Base-by-base conservation (phyloP, 2,888 invertebrate species). In the Drosophila lacicola region DNA sequence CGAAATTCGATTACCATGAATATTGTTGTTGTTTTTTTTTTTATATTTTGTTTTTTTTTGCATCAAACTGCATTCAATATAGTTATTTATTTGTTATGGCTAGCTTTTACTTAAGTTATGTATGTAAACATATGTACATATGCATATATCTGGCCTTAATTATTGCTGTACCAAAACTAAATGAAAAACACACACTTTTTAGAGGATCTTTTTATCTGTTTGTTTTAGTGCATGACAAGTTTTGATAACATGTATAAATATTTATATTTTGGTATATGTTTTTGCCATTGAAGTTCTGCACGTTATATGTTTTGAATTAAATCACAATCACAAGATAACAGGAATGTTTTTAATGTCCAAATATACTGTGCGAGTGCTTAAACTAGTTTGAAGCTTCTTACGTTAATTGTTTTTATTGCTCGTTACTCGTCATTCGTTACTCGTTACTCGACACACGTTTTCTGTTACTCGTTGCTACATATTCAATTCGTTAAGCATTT, bases 401-500 rank as follows among this genome's bases (percentile, higher is more conserved):
- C 6, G 21, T 21, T 44, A 19, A 44, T 44, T 13, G 42, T 21
- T n/a, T 10, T 6, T 6, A 6, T 41, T 34, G 10, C n/a, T 29
- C 2, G 45, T 37, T 17, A 36, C 8, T 39, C n/a, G 46, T 42
- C 39, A 9, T 4, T 57, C 8, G 47, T 39, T 47, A 34, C 1
- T 56, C 9, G 56, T 53, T 63, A 19, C 21, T 45, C 17, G 37
- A 44, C 41, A 39, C 42, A 55, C 17, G 36, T 36, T 51, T 49
- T 6, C 25, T 14, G 36, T 46, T 57, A 17, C 13, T 44, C n/a
- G 66, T 68, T 75, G 39, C 14, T 36, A 11, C 21, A 34, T 21
- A 25, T 50, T 25, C 14, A 25, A 46, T 37, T 49, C 21, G 46
- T 74, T 53, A 21, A 13, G 42, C 33, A 29, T 50, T 57, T 70